Evolutionary conservation across 1,140 invertebrate genomes (phyloP).

Genomic region (Penaeus indicus): DNA sequence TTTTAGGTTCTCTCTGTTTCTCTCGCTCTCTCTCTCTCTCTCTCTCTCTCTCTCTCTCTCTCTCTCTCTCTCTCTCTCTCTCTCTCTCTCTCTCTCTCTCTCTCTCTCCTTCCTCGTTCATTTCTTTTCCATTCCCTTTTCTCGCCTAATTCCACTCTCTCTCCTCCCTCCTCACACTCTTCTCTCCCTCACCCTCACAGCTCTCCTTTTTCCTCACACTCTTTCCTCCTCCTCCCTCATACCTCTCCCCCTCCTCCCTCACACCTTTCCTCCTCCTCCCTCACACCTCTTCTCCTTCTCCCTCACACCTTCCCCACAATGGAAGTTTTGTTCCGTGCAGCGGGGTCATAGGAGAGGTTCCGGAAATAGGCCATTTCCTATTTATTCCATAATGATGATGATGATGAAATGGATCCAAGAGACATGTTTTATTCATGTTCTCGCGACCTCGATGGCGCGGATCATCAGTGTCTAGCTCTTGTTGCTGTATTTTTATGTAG

Average conservation of each 20-base stretch:
- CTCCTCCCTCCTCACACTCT: too few relatives aligned
- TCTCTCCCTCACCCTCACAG: too few relatives aligned
- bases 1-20: too few relatives aligned
- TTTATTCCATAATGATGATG: conserved; percentile 23
- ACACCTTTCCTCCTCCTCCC: not conserved
- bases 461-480: too few relatives aligned
- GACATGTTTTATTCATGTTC: not conserved
- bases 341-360: not conserved
- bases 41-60: not conserved
- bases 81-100: conserved; percentile 22
- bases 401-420: not conserved
- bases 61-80: conserved; percentile 23
- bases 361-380: conserved; percentile 21
- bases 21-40: too few relatives aligned
- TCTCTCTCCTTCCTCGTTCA: not conserved
- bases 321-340: not conserved
- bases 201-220: too few relatives aligned
- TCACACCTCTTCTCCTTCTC: not conserved
- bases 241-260: not conserved
- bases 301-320: not conserved
- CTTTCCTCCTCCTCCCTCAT: not conserved
- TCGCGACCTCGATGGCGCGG: too few relatives aligned
- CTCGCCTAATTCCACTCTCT: too few relatives aligned
- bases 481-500: too few relatives aligned
- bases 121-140: not conserved